Percentiles rank a stretch among this genome's conserved stretches.
Evolutionary conservation across 2,888 invertebrate genomes (phyloP).

Genomic region (Drosophila colorata): DNA sequence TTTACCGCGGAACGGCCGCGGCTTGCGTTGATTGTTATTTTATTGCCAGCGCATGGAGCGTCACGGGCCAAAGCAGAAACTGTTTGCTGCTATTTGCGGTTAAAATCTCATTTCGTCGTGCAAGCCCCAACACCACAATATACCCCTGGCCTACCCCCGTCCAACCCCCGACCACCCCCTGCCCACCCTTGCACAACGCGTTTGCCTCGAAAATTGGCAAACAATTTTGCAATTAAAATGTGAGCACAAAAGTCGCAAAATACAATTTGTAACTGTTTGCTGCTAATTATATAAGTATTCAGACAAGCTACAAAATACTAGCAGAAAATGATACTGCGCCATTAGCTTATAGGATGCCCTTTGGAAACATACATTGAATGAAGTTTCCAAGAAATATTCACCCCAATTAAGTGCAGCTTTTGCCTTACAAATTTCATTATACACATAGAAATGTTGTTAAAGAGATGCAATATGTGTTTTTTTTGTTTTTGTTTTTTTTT

Average conservation of each 20-base stretch:
- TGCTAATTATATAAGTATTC: slow-evolving; percentile 45
- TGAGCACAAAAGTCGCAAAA: slow-evolving; percentile 64
- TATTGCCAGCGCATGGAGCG: slow-evolving; percentile 69
- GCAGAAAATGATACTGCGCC: slow-evolving; percentile 12
- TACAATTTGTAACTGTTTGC: slow-evolving; percentile 55
- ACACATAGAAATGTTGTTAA: too few species aligned
- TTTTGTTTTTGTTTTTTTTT: too few species aligned
- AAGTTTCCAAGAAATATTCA: too few species aligned
- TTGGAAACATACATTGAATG: neutral
- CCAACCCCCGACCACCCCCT: neutral
- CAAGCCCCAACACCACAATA: slow-evolving; percentile 37
- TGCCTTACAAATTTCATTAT: neutral
- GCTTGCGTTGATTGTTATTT: slow-evolving; percentile 79
- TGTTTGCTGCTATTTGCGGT: slow-evolving; percentile 76
- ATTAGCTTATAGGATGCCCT: neutral
- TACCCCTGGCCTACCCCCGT: neutral
- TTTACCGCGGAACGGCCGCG: slow-evolving; percentile 59
- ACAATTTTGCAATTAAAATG: slow-evolving; percentile 74
- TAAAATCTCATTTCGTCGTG: slow-evolving; percentile 73
- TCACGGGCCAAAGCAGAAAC: slow-evolving; percentile 73
- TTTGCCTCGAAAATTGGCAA: slow-evolving; percentile 45
- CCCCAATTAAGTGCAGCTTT: neutral
- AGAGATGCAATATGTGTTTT: too few species aligned
- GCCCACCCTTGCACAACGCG: neutral
- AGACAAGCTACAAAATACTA: slow-evolving; percentile 3